Evolutionary conservation across 2,888 invertebrate genomes (phyloP).

Genomic region (Pandemis corylana): DNA sequence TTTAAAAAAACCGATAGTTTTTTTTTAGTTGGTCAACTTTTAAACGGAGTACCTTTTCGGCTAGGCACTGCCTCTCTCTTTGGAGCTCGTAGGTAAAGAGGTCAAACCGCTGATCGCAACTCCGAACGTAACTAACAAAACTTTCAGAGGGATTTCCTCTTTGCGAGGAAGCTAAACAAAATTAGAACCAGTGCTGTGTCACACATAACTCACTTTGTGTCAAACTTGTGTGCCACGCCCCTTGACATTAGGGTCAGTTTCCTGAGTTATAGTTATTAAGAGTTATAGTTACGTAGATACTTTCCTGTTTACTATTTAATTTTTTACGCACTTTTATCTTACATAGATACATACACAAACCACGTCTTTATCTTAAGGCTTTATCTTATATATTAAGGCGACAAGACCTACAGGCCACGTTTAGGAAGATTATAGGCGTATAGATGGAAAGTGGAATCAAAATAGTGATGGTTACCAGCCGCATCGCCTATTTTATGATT

Average conservation of each 20-base stretch:
- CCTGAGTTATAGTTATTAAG: not conserved
- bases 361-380: too few relatives aligned
- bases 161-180: conserved; percentile 27
- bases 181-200: conserved; percentile 24
- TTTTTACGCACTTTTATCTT: too few relatives aligned
- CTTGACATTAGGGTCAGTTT: conserved; percentile 17
- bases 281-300: not conserved
- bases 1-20: too few relatives aligned
- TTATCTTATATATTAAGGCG: too few relatives aligned
- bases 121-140: conserved; percentile 20
- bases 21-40: too few relatives aligned
- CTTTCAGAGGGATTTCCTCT: conserved; percentile 19
- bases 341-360: too few relatives aligned
- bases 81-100: conserved; percentile 1
- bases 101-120: conserved; percentile 10
- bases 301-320: not conserved
- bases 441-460: too few relatives aligned
- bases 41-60: not conserved
- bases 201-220: conserved; percentile 30
- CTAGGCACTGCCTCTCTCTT: not conserved
- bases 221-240: conserved; percentile 31
- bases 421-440: too few relatives aligned
- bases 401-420: too few relatives aligned
- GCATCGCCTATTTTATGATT: too few relatives aligned
- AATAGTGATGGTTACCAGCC: too few relatives aligned